Evolutionary conservation across 2,113 vertebrate species (phyloP), one percentile per base, ranked within the genome.

Genomic region (Phyllostomus discolor): DNA sequence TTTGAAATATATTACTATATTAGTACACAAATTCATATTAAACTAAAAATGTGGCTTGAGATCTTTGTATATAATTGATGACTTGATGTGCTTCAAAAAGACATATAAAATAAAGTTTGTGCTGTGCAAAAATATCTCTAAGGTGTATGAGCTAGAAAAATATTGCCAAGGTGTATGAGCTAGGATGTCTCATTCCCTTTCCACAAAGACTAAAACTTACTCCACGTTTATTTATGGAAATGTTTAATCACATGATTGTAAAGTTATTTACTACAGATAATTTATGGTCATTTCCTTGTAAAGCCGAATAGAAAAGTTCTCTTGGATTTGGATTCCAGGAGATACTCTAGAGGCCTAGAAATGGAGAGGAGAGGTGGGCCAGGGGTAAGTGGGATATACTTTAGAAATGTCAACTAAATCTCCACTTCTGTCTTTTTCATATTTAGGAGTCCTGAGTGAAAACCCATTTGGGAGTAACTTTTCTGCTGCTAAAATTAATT

Each of bases 401-500:
- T 72, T 43, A 24, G 11, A 19, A 6, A 50, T 64, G 67, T 64
- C 24, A 28, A 28, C 38, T 10, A 10, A 22, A 31, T 2, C 4
- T 75, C 19, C 1, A 16, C 57, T 38, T 86, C 10, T 85, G 2
- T 43, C 66, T 91, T 31, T 91, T 66, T 70, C 20, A 12, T 73
- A 73, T 57, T 96, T 64, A 75, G 5, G 11, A 46, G 15, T 79
- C 24, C 10, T 35, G 41, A 84, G 35, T 48, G n/a, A 62, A 70
- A 93, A 75, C 33, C 12, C 41, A 31, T 22, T 35, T 66, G 9
- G 19, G 11, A 70, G 11, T 46, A 84, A 84, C 88, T 93, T 91
- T 79, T 54, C 33, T 76, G 7, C 35, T 85, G 72, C 38, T 94
- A 67, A 95, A 95, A 52, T 75, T 84, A 84, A 94, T 88, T 94